A percentile compares a stretch with the other conserved stretches of the same genome.
phyloP scores from a whole-genome alignment of 2,113 vertebrate genomes.

The Rattus rattus region DNA sequence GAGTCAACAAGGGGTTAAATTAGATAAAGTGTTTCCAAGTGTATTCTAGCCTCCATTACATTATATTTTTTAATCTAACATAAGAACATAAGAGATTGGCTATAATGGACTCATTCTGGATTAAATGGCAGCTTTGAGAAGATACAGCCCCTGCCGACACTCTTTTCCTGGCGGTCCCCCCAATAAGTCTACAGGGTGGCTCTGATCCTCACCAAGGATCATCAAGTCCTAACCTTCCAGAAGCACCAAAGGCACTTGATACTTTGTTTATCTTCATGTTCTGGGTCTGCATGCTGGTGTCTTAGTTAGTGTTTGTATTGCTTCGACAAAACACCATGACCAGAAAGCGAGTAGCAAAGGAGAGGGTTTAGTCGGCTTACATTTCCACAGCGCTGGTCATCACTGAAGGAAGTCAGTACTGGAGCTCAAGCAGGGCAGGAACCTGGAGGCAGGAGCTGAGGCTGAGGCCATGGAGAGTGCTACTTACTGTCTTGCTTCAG shows the following conservation, averaged over 20 bases:
- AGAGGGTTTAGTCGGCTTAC: background rate
- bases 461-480: background rate
- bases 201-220: background rate
- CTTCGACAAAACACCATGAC: background rate
- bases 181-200: background rate
- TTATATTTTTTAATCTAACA: background rate
- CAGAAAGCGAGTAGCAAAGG: background rate
- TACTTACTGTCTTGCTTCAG: background rate
- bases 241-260: background rate
- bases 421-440: background rate
- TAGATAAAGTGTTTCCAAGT: background rate
- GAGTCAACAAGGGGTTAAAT: background rate
- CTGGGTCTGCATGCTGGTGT: background rate
- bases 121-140: background rate
- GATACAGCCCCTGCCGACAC: background rate
- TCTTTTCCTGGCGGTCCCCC: background rate
- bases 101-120: background rate
- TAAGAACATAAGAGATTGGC: background rate
- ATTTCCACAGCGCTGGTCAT: background rate
- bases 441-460: background rate
- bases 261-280: background rate
- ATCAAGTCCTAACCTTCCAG: background rate
- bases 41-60: background rate
- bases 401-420: too few species aligned
- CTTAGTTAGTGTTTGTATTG: background rate